Evolutionary conservation across 1,140 invertebrate genomes (phyloP).

Genomic region (Drosophila elegans): DNA sequence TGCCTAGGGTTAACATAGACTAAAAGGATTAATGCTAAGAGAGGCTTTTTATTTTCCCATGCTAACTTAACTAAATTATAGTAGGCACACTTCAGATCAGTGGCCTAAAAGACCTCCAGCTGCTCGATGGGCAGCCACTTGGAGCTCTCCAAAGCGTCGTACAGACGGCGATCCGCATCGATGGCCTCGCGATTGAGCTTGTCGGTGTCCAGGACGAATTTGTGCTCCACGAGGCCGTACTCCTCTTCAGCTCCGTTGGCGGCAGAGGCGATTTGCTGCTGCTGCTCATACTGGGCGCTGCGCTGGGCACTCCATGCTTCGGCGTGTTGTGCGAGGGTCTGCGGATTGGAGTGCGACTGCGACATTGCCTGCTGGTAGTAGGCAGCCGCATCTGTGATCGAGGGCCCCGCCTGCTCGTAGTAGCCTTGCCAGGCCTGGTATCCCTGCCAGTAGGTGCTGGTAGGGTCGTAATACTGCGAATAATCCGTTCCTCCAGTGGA

Average conservation of each 20-base stretch:
- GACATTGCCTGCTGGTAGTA: slow-evolving; percentile 81
- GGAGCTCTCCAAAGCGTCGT: slow-evolving; percentile 92
- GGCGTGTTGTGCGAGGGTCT: slow-evolving; percentile 76
- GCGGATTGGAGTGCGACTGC: slow-evolving; percentile 76
- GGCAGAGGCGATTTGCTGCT: slow-evolving; percentile 50
- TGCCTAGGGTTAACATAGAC: neutral
- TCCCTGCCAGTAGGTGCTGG: slow-evolving; percentile 89
- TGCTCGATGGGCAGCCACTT: slow-evolving; percentile 90
- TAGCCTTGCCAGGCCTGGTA: slow-evolving; percentile 85
- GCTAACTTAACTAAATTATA: slow-evolving; percentile 1
- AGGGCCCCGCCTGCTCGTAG: slow-evolving; percentile 85
- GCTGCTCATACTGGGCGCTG: slow-evolving; percentile 76
- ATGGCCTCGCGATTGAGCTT: slow-evolving; percentile 90
- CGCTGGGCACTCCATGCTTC: slow-evolving; percentile 83
- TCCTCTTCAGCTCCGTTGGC: slow-evolving; percentile 65
- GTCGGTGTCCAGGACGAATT: slow-evolving; percentile 89
- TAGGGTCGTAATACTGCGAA: slow-evolving; percentile 89
- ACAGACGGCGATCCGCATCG: slow-evolving; percentile 90
- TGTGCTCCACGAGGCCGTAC: slow-evolving; percentile 88
- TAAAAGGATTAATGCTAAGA: neutral
- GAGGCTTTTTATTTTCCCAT: slow-evolving; percentile 10
- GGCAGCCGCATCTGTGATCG: slow-evolving; percentile 76
- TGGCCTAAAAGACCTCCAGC: slow-evolving; percentile 85
- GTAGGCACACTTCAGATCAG: neutral
- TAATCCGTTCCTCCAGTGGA: slow-evolving; percentile 85